Percentiles rank a stretch among this genome's conserved stretches.
Evolutionary conservation across 2,888 invertebrate genomes (phyloP).

Genomic region (Gastracanthus pulcherrimus): DNA sequence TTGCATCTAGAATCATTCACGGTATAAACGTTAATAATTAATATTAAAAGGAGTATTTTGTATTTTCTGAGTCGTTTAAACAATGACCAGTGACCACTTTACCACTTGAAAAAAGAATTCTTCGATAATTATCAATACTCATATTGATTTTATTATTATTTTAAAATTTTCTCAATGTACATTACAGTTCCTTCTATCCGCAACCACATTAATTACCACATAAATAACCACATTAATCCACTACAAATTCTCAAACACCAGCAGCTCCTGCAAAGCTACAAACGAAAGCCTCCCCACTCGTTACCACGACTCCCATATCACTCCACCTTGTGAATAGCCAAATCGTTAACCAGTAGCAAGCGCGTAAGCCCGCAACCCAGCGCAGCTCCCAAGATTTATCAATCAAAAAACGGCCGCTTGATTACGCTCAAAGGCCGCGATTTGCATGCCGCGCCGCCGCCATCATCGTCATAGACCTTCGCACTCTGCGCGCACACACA

Average conservation of each 20-base stretch:
- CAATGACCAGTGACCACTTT: too few species aligned
- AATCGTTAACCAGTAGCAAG: constrained; percentile 11
- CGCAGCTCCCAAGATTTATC: constrained; percentile 17
- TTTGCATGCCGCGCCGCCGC: background rate
- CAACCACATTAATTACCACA: background rate
- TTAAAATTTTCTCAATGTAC: too few species aligned
- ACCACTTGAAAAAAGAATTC: too few species aligned
- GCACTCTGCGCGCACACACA: too few species aligned
- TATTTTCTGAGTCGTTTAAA: too few species aligned
- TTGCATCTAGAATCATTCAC: too few species aligned
- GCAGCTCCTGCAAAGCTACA: background rate
- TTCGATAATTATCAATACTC: too few species aligned
- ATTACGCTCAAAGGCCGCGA: constrained; percentile 11
- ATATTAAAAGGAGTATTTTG: too few species aligned
- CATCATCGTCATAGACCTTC: constrained; percentile 42
- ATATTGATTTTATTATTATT: too few species aligned
- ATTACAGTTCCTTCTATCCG: too few species aligned
- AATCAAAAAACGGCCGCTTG: constrained; percentile 18
- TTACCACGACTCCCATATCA: background rate
- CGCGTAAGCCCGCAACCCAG: background rate
- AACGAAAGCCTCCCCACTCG: background rate
- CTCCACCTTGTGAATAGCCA: background rate
- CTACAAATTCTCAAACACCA: background rate
- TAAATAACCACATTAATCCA: too few species aligned
- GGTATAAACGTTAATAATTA: too few species aligned